Evolutionary conservation across 2,113 vertebrate genomes (phyloP).

Genomic region (Miniopterus natalensis): DNA sequence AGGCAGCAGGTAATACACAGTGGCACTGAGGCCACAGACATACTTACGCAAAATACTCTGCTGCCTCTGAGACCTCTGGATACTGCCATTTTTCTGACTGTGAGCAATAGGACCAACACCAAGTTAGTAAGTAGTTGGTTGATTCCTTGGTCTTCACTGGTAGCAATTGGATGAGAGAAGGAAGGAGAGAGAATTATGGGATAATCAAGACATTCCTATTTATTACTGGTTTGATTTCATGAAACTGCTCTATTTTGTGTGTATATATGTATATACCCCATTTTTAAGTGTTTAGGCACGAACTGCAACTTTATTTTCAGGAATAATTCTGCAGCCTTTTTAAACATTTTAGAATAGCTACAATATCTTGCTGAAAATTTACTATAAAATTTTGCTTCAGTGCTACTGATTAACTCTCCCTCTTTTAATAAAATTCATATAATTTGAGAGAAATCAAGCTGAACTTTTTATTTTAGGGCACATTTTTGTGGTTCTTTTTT

Average conservation of each 20-base stretch:
- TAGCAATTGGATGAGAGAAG: conserved; percentile 36
- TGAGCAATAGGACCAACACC: neutral
- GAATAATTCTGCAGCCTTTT: conserved; percentile 65
- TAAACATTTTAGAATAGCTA: neutral
- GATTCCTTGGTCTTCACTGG: neutral
- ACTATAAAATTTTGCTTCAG: conserved; percentile 24
- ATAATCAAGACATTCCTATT: neutral
- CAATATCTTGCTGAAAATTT: conserved; percentile 3
- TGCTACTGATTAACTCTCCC: conserved; percentile 5
- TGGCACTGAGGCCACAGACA: neutral
- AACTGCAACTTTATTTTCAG: conserved; percentile 50
- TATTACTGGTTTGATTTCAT: conserved; percentile 41
- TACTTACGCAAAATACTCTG: neutral
- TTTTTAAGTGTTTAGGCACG: conserved; percentile 48
- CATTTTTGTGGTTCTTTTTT: neutral
- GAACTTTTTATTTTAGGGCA: conserved; percentile 45
- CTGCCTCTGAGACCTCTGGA: neutral
- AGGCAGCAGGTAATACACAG: conserved; percentile 13
- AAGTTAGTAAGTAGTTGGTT: neutral
- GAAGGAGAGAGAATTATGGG: neutral
- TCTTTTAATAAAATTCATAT: conserved; percentile 61
- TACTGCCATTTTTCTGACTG: conserved; percentile 20
- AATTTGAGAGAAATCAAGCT: conserved; percentile 44
- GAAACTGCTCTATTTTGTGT: conserved; percentile 41
- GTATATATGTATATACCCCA: neutral